Base-by-base conservation (phyloP, 2,888 invertebrate genomes). In the Papilio elwesi region DNA sequence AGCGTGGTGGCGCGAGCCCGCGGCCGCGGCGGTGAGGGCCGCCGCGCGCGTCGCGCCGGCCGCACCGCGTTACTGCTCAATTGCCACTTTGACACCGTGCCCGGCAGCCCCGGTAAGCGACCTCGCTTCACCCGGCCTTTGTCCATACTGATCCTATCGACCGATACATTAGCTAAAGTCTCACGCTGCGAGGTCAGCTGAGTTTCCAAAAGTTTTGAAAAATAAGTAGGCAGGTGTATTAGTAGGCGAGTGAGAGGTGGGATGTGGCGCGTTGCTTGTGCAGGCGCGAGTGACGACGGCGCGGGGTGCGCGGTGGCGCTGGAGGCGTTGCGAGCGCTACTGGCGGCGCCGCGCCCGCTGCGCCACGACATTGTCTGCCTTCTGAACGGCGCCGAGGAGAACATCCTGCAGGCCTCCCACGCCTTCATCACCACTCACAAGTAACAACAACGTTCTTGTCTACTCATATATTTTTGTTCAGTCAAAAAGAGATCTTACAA, bases 321-420 rank as follows among this genome's bases (percentile, higher is more conserved):
- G 87, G 98, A 98, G 92, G 94, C 96, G 76, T 85, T 97, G 81
- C 94, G 97, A 77, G 96, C 97, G 71, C 93, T 97, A 80, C 94
- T 96, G 48, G 86, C 90, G 11, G 90, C 94, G 72, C 90, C 93
- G 71, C 90, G 90, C 70, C 94, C 96, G 78, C 94, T 98, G 76
- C 94, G 95, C 69, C 96, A 97, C 90, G 96, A 96, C 88, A 95
- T 97, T 76, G 94, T 98, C 78, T 96, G 98, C 89, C 94, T 98
- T 76, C 97, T 98, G 88, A 98, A 98, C 90, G 98, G 98, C 75
- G 98, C 98, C 68, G 98, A 98, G 92, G 98, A 98, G 93, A 98
- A 97, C 92, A 96, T 98, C 84, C 94, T 98, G 90, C 97, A 97
- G 94, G 79, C 86, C 78, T 97, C 98, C 72, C 98, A 98, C 94